phyloP scores from a whole-genome alignment of 2,888 invertebrate genomes.

The Cremastobaeus sp. region DNA sequence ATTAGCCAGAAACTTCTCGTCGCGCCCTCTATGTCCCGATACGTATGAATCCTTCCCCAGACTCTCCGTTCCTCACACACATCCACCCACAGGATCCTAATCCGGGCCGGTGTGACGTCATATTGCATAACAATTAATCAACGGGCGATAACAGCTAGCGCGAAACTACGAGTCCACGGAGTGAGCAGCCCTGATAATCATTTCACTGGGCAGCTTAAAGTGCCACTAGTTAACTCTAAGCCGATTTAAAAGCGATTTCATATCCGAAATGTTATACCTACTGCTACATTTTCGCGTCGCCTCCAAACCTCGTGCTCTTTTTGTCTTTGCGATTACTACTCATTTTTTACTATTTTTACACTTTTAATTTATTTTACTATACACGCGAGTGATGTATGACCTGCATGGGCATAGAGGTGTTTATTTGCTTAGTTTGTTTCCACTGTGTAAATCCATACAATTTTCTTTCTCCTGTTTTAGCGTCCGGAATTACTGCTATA shows the following conservation, averaged over 20 bases:
- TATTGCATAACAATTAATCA: conserved; percentile 79
- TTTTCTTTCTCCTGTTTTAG: too few species aligned
- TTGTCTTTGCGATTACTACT: conserved; percentile 49
- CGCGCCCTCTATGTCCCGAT: conserved; percentile 65
- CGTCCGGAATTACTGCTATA: too few species aligned
- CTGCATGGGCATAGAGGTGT: background rate
- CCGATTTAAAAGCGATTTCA: conserved; percentile 79
- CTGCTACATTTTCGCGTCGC: conserved; percentile 58
- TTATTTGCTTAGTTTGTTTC: too few species aligned
- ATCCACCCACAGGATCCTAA: conserved; percentile 73
- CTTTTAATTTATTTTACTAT: conserved; percentile 43
- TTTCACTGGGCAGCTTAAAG: conserved; percentile 79
- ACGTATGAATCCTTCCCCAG: conserved; percentile 62
- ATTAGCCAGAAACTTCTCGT: conserved; percentile 76
- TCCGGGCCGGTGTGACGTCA: conserved; percentile 77
- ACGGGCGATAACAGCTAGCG: conserved; percentile 76
- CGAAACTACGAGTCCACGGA: conserved; percentile 71
- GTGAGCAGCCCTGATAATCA: conserved; percentile 78
- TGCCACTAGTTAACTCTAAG: conserved; percentile 79
- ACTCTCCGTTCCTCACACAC: conserved; percentile 53
- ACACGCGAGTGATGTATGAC: conserved; percentile 7
- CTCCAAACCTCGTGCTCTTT: conserved; percentile 47
- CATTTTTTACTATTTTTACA: conserved; percentile 40
- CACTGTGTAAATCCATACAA: too few species aligned
- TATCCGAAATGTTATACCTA: conserved; percentile 76